phyloP scores from a whole-genome alignment of 2,797 vertebrate species.

The Lophius americanus region DNA sequence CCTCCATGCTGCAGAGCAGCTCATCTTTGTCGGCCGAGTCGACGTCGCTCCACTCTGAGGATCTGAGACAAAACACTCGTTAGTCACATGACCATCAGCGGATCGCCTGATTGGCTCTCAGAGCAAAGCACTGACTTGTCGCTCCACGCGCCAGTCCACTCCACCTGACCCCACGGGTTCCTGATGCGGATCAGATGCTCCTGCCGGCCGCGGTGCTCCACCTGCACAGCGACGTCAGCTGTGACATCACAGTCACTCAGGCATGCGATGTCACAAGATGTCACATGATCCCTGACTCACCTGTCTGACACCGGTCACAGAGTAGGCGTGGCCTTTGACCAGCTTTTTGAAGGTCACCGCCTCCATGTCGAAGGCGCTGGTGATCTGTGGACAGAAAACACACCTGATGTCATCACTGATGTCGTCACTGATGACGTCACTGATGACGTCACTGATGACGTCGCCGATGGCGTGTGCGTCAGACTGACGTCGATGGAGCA shows the following conservation, averaged over 20 bases:
- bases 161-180: constrained; percentile 94
- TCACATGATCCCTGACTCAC: constrained; percentile 67
- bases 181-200: constrained; percentile 88
- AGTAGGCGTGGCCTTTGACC: constrained; percentile 93
- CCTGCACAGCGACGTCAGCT: constrained; percentile 61
- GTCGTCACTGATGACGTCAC: too few relatives aligned
- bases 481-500: constrained; percentile 91
- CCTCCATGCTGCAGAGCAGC: constrained; percentile 88
- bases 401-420: not conserved
- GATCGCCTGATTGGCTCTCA: not conserved
- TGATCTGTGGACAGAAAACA: constrained; percentile 77
- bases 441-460: too few relatives aligned
- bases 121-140: constrained; percentile 81
- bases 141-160: constrained; percentile 96
- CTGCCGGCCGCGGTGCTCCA: constrained; percentile 75
- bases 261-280: not conserved
- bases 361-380: constrained; percentile 86
- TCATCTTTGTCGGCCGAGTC: constrained; percentile 78
- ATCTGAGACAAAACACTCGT: constrained; percentile 69
- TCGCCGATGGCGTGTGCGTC: not conserved
- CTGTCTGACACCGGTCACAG: constrained; percentile 85
- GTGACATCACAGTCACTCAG: not conserved
- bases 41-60: constrained; percentile 87
- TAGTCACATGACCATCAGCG: not conserved
- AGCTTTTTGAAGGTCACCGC: constrained; percentile 90